phyloP scores from a whole-genome alignment of 2,797 vertebrate species.

The Pempheris klunzingeri region DNA sequence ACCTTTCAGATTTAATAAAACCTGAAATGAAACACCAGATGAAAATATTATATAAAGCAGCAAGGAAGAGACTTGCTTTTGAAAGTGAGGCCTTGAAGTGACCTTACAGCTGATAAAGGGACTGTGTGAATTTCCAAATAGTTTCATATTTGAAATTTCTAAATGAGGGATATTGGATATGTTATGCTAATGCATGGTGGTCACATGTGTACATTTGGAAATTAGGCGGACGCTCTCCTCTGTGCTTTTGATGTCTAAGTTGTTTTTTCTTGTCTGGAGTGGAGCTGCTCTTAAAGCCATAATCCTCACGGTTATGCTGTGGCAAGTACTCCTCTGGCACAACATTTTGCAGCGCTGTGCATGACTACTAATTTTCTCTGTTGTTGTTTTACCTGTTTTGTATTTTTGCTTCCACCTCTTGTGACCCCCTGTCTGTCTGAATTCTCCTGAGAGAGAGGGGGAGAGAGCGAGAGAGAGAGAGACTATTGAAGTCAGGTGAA shows the following conservation, averaged over 20 bases:
- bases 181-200: conserved; percentile 67
- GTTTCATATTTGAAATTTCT: conserved; percentile 83
- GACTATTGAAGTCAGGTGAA: conserved; percentile 58
- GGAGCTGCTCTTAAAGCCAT: conserved; percentile 72
- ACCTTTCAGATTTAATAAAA: conserved; percentile 42
- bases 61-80: conserved; percentile 69
- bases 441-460: conserved; percentile 43
- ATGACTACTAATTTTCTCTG: conserved; percentile 79
- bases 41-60: conserved; percentile 53
- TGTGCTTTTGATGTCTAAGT: conserved; percentile 78
- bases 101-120: conserved; percentile 72
- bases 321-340: conserved; percentile 65
- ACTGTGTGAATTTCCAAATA: conserved; percentile 75
- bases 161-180: conserved; percentile 82
- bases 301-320: conserved; percentile 80
- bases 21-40: conserved; percentile 61
- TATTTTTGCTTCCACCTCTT: conserved; percentile 68
- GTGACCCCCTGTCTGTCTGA: conserved; percentile 43
- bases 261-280: conserved; percentile 69
- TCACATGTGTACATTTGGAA: conserved; percentile 75
- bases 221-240: conserved; percentile 60
- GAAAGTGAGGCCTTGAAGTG: conserved; percentile 61
- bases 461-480: conserved; percentile 50
- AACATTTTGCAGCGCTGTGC: conserved; percentile 64
- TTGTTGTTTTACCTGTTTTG: conserved; percentile 85